phyloP scores from a whole-genome alignment of 2,888 invertebrate genomes.

The Eueremaeus valkanovi region DNA sequence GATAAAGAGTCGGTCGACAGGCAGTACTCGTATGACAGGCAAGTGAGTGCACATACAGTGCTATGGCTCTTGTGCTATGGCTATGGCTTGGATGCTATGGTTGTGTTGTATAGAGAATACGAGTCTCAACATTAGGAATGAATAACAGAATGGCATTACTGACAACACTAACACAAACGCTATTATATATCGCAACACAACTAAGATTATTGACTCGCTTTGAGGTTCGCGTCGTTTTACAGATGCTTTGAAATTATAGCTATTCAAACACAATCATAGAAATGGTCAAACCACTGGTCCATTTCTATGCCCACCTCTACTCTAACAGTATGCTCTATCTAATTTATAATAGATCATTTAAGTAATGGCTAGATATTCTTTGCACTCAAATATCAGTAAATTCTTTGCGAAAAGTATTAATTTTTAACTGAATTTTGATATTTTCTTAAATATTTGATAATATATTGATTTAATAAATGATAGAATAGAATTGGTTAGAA shows the following conservation, averaged over 20 bases:
- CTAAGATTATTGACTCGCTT: slow-evolving; percentile 18
- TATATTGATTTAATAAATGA: too few relatives aligned
- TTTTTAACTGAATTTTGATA: too few relatives aligned
- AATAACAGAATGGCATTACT: not conserved
- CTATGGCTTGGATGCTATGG: too few relatives aligned
- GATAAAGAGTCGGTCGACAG: slow-evolving; percentile 21
- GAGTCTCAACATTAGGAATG: too few relatives aligned
- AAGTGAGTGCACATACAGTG: not conserved
- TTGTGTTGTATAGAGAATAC: too few relatives aligned
- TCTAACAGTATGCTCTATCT: not conserved
- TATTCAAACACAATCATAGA: not conserved
- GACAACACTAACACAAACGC: not conserved
- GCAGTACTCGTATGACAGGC: not conserved
- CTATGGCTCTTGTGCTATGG: not conserved
- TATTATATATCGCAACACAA: not conserved
- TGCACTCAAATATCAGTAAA: too few relatives aligned
- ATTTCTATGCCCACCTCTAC: not conserved
- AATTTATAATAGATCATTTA: too few relatives aligned
- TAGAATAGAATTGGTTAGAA: too few relatives aligned
- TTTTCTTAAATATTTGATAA: too few relatives aligned
- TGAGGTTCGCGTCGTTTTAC: not conserved
- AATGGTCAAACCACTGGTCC: not conserved
- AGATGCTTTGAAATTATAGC: not conserved
- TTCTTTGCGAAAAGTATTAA: too few relatives aligned
- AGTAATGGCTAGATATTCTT: too few relatives aligned